A percentile compares a stretch with the other conserved stretches of the same genome.
Evolutionary conservation across 2,113 vertebrate species (phyloP).

Genomic region (Zeus faber): DNA sequence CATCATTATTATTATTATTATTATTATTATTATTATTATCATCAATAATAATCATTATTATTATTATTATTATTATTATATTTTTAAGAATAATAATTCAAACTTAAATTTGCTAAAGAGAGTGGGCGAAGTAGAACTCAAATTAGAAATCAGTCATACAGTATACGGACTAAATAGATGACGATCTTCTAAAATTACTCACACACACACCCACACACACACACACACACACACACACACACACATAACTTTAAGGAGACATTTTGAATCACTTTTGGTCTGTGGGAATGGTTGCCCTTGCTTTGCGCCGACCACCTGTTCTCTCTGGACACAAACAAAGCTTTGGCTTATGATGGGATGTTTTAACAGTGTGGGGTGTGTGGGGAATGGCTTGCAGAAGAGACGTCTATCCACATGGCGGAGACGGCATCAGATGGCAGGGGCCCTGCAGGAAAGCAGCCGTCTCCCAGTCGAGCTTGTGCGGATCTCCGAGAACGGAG

Average conservation of each 20-base stretch:
- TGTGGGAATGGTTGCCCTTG: constrained; percentile 75
- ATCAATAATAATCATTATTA: too few species aligned
- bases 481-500: constrained; percentile 47
- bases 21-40: too few species aligned
- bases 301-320: constrained; percentile 75
- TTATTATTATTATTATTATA: too few species aligned
- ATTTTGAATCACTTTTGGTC: constrained; percentile 65
- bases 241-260: constrained; percentile 50
- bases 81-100: too few species aligned
- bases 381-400: constrained; percentile 62
- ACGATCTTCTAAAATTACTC: too few species aligned
- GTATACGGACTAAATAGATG: too few species aligned
- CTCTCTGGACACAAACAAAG: constrained; percentile 73
- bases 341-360: constrained; percentile 54
- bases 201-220: constrained; percentile 7
- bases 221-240: constrained; percentile 11
- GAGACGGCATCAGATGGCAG: constrained; percentile 67
- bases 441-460: constrained; percentile 60
- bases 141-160: too few species aligned
- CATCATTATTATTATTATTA: too few species aligned
- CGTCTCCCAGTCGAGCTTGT: constrained; percentile 55
- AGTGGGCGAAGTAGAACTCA: not conserved
- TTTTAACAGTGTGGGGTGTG: constrained; percentile 61
- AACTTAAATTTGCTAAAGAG: not conserved
- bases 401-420: constrained; percentile 65